These are phyloP conservation scores for Cheilosia soror DNA, from an alignment of 2,888 invertebrate genomes.

Conservation along the genomic window DNA sequence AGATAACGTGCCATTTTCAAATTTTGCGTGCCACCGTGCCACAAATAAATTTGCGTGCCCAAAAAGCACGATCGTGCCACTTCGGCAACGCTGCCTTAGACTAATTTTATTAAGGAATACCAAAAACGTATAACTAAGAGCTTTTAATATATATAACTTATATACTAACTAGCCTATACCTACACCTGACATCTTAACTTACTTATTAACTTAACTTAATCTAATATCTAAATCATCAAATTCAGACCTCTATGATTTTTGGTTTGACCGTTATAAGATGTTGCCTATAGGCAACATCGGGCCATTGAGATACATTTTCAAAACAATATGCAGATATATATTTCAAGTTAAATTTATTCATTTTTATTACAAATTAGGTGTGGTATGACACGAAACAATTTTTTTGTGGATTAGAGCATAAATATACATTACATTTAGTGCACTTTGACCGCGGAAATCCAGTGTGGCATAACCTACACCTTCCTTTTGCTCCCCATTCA, in stretches of 20 bases:
- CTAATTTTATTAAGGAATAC: too few relatives aligned
- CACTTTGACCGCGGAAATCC: slow-evolving; percentile 50
- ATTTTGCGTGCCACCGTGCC: too few relatives aligned
- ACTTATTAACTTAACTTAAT: too few relatives aligned
- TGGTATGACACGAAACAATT: slow-evolving; percentile 55
- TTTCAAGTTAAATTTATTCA: slow-evolving; percentile 6
- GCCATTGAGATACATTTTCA: slow-evolving; percentile 16
- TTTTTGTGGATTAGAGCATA: slow-evolving; percentile 68
- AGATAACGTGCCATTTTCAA: too few relatives aligned
- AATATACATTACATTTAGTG: slow-evolving; percentile 55
- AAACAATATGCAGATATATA: slow-evolving; percentile 11
- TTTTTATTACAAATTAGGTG: slow-evolving; percentile 44
- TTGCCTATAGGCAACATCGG: slow-evolving; percentile 25
- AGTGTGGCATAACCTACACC: slow-evolving; percentile 58
- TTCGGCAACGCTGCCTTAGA: too few relatives aligned
- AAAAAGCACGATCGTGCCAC: too few relatives aligned
- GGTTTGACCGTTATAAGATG: slow-evolving; percentile 18
- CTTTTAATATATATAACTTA: too few relatives aligned
- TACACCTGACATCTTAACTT: too few relatives aligned
- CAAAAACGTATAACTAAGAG: too few relatives aligned
- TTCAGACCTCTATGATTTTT: slow-evolving; percentile 25
- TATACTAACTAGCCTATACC: too few relatives aligned
- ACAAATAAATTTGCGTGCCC: too few relatives aligned
- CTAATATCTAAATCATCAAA: background rate
- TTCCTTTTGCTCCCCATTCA: slow-evolving; percentile 66